Evolutionary conservation across 2,888 invertebrate species (phyloP).

Genomic region (Fragum sueziense): DNA sequence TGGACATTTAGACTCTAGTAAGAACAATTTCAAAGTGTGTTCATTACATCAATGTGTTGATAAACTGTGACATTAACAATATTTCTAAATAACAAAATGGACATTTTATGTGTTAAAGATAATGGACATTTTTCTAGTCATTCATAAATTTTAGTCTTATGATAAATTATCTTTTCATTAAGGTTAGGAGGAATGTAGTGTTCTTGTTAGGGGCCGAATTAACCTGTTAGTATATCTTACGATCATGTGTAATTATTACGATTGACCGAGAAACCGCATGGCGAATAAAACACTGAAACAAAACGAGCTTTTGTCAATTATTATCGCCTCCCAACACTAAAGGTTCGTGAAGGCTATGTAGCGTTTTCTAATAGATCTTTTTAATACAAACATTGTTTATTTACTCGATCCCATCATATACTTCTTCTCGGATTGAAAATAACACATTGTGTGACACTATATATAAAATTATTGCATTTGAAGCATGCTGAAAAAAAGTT

Average conservation of each 20-base stretch:
- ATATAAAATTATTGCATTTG: no score
- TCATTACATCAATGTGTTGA: not conserved
- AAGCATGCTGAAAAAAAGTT: no score
- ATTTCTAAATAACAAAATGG: not conserved
- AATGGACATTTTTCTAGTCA: not conserved
- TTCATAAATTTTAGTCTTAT: not conserved
- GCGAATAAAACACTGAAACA: not conserved
- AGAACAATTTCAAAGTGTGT: not conserved
- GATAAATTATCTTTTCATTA: not conserved
- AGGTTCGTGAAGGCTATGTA: no score
- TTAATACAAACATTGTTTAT: no score
- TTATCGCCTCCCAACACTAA: no score
- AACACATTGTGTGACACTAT: no score
- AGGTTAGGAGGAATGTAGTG: conserved; percentile 9
- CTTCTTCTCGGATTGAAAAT: no score
- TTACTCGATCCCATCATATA: no score
- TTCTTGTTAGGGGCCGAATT: not conserved
- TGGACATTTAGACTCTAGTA: not conserved
- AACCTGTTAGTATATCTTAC: not conserved
- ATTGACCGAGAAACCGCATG: not conserved
- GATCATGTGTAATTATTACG: not conserved
- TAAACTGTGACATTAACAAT: not conserved
- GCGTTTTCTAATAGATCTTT: no score
- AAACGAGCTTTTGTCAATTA: not conserved
- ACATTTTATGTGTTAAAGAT: not conserved